Percentiles rank a stretch among this genome's conserved stretches.
Evolutionary conservation across 2,113 vertebrate genomes (phyloP).

Genomic region (Natator depressus): DNA sequence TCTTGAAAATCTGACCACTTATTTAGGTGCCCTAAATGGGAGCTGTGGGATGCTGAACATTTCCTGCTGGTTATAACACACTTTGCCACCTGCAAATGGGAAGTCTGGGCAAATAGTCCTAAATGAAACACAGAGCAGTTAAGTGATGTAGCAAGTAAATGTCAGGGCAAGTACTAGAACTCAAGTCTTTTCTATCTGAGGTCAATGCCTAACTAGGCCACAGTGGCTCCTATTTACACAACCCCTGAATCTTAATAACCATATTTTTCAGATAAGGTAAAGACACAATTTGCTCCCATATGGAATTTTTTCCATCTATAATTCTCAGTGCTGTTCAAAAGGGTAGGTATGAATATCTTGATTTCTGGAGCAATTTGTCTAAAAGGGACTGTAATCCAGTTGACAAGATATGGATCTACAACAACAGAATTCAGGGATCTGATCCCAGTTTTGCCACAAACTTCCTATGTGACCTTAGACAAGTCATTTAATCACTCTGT

Average conservation of each 20-base stretch:
- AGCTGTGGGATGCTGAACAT: too few species aligned
- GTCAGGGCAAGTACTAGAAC: neutral
- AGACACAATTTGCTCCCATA: neutral
- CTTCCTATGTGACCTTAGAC: neutral
- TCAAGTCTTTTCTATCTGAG: neutral
- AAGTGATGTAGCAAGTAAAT: neutral
- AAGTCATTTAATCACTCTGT: neutral
- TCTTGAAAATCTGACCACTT: too few species aligned
- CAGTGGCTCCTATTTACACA: too few species aligned
- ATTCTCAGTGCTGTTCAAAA: neutral
- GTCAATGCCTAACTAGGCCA: neutral
- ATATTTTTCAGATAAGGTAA: too few species aligned
- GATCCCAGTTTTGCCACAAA: neutral
- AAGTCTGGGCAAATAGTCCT: too few species aligned
- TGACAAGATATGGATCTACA: neutral
- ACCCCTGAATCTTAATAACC: too few species aligned
- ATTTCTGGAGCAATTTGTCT: neutral
- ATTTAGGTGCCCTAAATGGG: too few species aligned
- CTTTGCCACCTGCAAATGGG: too few species aligned
- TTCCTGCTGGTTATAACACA: too few species aligned
- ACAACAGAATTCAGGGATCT: neutral
- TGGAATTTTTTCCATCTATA: neutral
- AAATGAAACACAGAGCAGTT: too few species aligned
- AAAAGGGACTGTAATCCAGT: neutral
- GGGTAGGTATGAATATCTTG: neutral